Percentiles rank a stretch among this genome's conserved stretches.
Conservation (phyloP, 2,797 vertebrate genomes). For the Argya squamiceps region DNA sequence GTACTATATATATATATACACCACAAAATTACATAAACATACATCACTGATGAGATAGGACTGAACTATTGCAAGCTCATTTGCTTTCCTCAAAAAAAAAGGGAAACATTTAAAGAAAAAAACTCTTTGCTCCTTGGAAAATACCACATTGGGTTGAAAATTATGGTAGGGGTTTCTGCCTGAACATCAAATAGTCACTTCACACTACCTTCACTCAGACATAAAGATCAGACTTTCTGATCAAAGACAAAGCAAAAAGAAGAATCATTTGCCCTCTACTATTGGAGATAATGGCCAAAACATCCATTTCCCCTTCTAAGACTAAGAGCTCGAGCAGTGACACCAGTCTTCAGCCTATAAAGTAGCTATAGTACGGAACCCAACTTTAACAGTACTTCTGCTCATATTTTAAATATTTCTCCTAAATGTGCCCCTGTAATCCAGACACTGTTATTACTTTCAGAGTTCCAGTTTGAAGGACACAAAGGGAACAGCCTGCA, state of each 20-base stretch:
- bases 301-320: background rate
- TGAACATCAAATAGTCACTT: background rate
- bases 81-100: background rate
- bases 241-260: background rate
- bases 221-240: background rate
- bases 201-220: background rate
- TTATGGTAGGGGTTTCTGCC: background rate
- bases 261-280: background rate
- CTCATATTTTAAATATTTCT: background rate
- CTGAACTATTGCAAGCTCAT: background rate
- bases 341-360: background rate
- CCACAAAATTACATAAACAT: background rate
- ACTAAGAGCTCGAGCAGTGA: background rate
- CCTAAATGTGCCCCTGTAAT: background rate
- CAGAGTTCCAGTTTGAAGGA: background rate
- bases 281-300: background rate
- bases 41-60: background rate
- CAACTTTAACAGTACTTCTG: background rate
- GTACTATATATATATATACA: background rate
- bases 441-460: background rate
- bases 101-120: background rate
- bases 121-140: background rate
- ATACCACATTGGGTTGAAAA: background rate
- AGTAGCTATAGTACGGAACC: background rate
- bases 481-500: background rate